Base-by-base conservation (phyloP, 2,797 vertebrate species). In the Oryzias dopingdopingensis region DNA sequence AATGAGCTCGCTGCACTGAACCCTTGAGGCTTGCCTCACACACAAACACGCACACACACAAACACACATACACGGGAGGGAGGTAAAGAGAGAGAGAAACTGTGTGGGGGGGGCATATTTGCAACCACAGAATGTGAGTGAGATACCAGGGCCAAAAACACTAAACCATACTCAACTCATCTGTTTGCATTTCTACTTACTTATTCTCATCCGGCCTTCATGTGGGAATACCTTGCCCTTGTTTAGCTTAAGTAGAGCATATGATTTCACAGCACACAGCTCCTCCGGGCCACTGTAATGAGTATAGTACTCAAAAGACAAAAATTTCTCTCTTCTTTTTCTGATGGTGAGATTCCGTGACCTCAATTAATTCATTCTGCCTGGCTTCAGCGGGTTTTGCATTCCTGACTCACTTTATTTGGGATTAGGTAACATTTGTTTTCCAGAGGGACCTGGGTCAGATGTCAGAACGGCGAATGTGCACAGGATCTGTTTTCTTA, bases 181-280 rank as follows among this genome's bases (percentile, higher is more conserved):
- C 76, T 71, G 68, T 78, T 73, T 81, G 71, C 63, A 62, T 77
- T 81, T 67, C 79, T 75, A 69, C 82, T 81, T 69, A 67, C 77
- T 83, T 86, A 72, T 85, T 83, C 85, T 88, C 79, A 70, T 79
- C 82, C 80, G 81, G 72, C 72, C 84, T 85, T 78, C 86, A 81
- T 77, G 81, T 84, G 87, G 87, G 83, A 88, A 86, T 89, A 89
- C 85, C 79, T 86, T 84, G 82, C 72, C 85, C 87, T 87, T 88
- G 85, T 88, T 88, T 80, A 80, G 84, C 80, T 86, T 86, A 90
- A 88, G 83, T 88, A 70, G 88, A 90, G 89, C 88, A 88, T 86
- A 78, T 88, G 84, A 90, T 88, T 88, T 70, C 82, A 83, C 77
- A 75, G 83, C 83, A 82, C 84, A 84, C 74, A 68, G 53, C 63